Evolutionary conservation across 2,113 vertebrate species (phyloP).

Genomic region (Eonycteris spelaea): DNA sequence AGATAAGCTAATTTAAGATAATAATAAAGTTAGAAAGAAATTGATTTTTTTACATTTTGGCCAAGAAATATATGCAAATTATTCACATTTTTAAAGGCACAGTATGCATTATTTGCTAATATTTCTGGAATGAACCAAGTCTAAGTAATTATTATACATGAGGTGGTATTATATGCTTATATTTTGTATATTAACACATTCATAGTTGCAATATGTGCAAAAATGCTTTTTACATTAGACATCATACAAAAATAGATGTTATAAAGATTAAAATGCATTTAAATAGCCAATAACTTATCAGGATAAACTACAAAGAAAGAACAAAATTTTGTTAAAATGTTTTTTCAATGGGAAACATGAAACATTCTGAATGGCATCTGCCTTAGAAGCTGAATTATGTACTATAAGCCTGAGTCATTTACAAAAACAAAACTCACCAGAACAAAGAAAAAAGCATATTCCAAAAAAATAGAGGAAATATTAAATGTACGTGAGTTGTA

Average conservation of each 20-base stretch:
- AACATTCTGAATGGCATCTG: conserved; percentile 64
- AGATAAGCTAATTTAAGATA: neutral
- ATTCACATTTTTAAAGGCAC: neutral
- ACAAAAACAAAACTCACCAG: conserved; percentile 32
- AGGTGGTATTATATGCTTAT: neutral
- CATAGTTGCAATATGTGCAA: neutral
- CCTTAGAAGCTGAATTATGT: conserved; percentile 54
- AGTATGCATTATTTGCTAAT: neutral
- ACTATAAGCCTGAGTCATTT: conserved; percentile 40
- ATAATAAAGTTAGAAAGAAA: neutral
- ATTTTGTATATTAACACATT: neutral
- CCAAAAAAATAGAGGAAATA: neutral
- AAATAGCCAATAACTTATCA: neutral
- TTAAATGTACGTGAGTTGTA: conserved; percentile 34
- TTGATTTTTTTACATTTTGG: neutral
- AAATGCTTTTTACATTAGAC: neutral
- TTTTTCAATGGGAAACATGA: neutral
- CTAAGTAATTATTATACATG: neutral
- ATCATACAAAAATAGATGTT: neutral
- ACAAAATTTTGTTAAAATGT: neutral
- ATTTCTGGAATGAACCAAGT: neutral
- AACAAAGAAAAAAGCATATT: neutral
- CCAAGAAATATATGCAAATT: neutral
- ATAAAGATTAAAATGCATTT: neutral
- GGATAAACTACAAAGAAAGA: neutral